phyloP scores from a whole-genome alignment of 2,797 vertebrate species.

The Argentina silus region DNA sequence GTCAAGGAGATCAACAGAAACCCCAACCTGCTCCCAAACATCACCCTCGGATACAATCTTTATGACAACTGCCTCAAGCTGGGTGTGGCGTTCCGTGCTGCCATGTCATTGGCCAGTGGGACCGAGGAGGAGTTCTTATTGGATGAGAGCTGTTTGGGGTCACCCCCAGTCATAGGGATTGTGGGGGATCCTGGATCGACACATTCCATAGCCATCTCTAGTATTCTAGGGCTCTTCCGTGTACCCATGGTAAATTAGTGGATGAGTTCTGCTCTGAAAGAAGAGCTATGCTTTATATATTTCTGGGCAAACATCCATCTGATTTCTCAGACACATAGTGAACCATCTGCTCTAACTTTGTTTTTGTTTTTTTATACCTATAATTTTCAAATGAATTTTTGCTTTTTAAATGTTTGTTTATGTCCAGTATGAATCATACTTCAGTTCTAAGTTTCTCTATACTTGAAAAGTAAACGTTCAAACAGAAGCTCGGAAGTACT shows the following conservation, averaged over 20 bases:
- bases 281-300: too few species aligned
- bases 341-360: too few species aligned
- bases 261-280: too few species aligned
- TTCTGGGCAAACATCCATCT: too few species aligned
- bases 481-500: too few species aligned
- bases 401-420: too few species aligned
- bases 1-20: conserved; percentile 71
- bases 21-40: conserved; percentile 64
- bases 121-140: conserved; percentile 25
- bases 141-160: conserved; percentile 32
- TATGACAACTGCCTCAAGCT: conserved; percentile 70
- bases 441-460: too few species aligned
- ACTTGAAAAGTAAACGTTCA: too few species aligned
- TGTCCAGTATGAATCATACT: background rate
- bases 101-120: conserved; percentile 60
- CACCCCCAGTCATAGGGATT: conserved; percentile 55
- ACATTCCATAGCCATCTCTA: conserved; percentile 60
- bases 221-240: conserved; percentile 55
- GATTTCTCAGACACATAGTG: too few species aligned
- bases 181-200: conserved; percentile 60
- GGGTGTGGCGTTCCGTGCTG: conserved; percentile 67
- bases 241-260: conserved; percentile 59
- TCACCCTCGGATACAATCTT: conserved; percentile 73
- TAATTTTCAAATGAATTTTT: background rate
- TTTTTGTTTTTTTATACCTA: background rate